phyloP scores from a whole-genome alignment of 2,797 vertebrate species.

The Sandelia bainsii region DNA sequence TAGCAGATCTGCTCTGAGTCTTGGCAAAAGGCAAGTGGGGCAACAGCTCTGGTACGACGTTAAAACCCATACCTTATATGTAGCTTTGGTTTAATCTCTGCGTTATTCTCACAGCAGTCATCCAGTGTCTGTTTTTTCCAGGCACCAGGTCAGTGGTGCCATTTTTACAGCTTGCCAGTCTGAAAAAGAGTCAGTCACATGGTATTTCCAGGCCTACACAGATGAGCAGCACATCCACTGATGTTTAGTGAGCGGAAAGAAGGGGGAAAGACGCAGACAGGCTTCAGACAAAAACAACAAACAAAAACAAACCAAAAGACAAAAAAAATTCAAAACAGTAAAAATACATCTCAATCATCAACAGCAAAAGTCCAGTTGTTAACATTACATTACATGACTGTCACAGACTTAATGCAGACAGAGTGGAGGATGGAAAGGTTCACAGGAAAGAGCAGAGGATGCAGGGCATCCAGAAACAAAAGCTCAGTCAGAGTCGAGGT shows the following conservation, averaged over 20 bases:
- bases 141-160: slow-evolving; percentile 40
- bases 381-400: slow-evolving; percentile 73
- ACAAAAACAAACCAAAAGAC: slow-evolving; percentile 56
- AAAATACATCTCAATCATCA: slow-evolving; percentile 78
- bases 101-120: slow-evolving; percentile 38
- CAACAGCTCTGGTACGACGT: slow-evolving; percentile 29
- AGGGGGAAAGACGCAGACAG: slow-evolving; percentile 69
- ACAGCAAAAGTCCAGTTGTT: slow-evolving; percentile 82
- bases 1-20: slow-evolving; percentile 59
- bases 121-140: slow-evolving; percentile 43
- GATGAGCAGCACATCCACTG: slow-evolving; percentile 44
- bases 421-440: slow-evolving; percentile 38
- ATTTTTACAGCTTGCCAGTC: slow-evolving; percentile 32
- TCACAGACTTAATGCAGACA: slow-evolving; percentile 67
- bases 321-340: slow-evolving; percentile 68
- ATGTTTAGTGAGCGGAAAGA: slow-evolving; percentile 61
- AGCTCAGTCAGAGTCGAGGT: slow-evolving; percentile 51
- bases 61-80: slow-evolving; percentile 47
- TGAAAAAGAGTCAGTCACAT: slow-evolving; percentile 43
- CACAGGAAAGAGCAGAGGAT: slow-evolving; percentile 53
- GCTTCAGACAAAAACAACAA: slow-evolving; percentile 56
- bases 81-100: slow-evolving; percentile 66
- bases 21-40: slow-evolving; percentile 50
- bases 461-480: slow-evolving; percentile 56
- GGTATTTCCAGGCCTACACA: slow-evolving; percentile 50